phyloP scores from a whole-genome alignment of 2,113 vertebrate genomes.

The Cheirogaleus medius region DNA sequence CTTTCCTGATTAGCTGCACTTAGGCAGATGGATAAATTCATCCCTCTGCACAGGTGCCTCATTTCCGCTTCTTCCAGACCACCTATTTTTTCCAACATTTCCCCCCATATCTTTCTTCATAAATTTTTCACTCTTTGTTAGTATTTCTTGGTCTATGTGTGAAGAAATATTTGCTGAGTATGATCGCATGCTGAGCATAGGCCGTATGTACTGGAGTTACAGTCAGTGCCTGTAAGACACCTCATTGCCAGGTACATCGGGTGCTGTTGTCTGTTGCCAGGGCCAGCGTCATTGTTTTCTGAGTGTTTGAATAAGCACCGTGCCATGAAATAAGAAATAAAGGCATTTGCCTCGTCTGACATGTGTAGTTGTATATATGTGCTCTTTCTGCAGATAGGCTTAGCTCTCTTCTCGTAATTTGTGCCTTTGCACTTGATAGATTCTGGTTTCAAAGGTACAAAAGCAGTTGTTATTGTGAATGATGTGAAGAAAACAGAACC shows the following conservation, averaged over 20 bases:
- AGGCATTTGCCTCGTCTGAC: neutral
- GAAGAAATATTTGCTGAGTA: neutral
- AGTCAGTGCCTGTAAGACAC: fast-evolving
- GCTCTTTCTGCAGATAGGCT: neutral
- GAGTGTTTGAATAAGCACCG: neutral
- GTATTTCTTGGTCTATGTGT: neutral
- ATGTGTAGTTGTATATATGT: fast-evolving
- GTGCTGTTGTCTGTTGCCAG: neutral
- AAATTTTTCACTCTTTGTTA: neutral
- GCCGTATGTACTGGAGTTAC: neutral
- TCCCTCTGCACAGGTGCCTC: no score
- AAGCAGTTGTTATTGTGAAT: neutral
- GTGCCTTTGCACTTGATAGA: neutral
- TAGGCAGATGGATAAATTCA: neutral
- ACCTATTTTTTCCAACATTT: neutral
- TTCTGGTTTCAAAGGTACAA: neutral
- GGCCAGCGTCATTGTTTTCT: neutral
- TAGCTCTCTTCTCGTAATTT: neutral
- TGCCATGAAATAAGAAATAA: neutral
- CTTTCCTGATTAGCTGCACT: neutral
- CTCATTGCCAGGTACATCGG: neutral
- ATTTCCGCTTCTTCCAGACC: neutral
- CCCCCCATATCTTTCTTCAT: neutral
- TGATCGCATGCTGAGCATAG: neutral
- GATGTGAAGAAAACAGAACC: neutral